A percentile compares a stretch with the other conserved stretches of the same genome.
phyloP scores from a whole-genome alignment of 2,113 vertebrate species.

The Hyperopisus bebe region DNA sequence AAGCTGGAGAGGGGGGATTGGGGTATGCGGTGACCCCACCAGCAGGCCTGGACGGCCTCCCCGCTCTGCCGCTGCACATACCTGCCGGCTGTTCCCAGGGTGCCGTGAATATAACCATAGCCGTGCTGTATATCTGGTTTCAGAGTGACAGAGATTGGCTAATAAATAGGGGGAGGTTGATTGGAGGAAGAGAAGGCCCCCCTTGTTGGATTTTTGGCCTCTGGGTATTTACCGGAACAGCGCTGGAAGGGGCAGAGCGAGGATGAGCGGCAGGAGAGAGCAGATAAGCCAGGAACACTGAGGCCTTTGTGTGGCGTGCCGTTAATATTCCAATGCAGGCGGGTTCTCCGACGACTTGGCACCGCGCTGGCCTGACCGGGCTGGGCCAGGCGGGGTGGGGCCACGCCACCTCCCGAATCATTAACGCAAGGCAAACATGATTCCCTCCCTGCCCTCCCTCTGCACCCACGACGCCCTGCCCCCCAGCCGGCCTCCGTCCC shows the following conservation, averaged over 20 bases:
- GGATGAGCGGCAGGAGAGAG: constrained; percentile 43
- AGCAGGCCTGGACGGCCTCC: background rate
- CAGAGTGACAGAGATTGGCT: background rate
- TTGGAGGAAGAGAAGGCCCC: constrained; percentile 7
- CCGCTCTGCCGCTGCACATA: background rate
- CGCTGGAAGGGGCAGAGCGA: constrained; percentile 45
- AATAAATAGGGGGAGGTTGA: background rate
- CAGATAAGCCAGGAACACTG: constrained; percentile 46
- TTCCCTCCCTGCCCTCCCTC: constrained; percentile 40
- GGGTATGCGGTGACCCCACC: background rate
- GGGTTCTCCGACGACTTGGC: constrained; percentile 50
- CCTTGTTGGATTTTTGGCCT: constrained; percentile 21
- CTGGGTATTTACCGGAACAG: background rate
- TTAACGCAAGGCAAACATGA: constrained; percentile 60
- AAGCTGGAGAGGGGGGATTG: background rate
- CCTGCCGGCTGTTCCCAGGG: background rate
- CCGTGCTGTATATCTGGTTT: background rate
- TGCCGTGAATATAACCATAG: background rate
- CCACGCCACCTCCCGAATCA: constrained; percentile 54
- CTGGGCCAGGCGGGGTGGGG: constrained; percentile 29
- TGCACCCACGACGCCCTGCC: constrained; percentile 44
- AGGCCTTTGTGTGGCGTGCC: constrained; percentile 47
- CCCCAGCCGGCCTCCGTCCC: constrained; percentile 17
- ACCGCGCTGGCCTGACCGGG: background rate
- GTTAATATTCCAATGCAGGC: constrained; percentile 55